phyloP scores from a whole-genome alignment of 2,888 invertebrate species.

The Aethes cnicana region DNA sequence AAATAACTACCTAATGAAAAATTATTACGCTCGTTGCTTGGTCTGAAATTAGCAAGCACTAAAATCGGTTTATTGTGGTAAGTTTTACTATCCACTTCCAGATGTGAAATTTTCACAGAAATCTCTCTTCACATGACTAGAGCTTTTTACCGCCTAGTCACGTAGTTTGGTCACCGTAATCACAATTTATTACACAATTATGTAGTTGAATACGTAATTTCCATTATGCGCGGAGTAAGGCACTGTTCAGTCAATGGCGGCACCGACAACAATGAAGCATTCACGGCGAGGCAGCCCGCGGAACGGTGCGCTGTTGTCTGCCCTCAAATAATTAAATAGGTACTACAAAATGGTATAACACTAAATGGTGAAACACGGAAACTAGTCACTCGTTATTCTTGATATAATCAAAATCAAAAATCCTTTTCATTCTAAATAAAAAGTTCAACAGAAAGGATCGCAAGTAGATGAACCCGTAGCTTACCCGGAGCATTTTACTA shows the following conservation, averaged over 20 bases:
- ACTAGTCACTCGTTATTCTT: no score
- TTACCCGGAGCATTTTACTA: no score
- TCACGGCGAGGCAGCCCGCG: slow-evolving; percentile 40
- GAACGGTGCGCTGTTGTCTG: slow-evolving; percentile 38
- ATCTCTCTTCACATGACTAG: slow-evolving; percentile 20
- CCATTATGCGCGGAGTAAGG: slow-evolving; percentile 36
- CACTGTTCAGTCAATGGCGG: slow-evolving; percentile 43
- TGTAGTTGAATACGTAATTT: slow-evolving; percentile 28
- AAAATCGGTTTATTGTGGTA: background rate
- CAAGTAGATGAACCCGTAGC: no score
- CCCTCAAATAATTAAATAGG: no score
- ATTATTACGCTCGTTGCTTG: no score
- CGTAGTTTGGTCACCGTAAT: slow-evolving; percentile 23
- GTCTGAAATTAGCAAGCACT: no score
- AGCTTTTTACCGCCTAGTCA: slow-evolving; percentile 20
- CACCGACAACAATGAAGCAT: slow-evolving; percentile 46
- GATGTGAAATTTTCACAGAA: slow-evolving; percentile 20
- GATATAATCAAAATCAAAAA: no score
- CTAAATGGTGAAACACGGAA: no score
- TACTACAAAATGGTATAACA: no score
- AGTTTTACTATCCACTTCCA: background rate
- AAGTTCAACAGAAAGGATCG: no score
- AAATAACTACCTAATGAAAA: no score
- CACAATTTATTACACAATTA: slow-evolving; percentile 29
- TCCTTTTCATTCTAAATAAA: no score